A percentile compares a stretch with the other conserved stretches of the same genome.
Evolutionary conservation across 2,797 vertebrate species (phyloP).

Genomic region (Scyliorhinus canicula): DNA sequence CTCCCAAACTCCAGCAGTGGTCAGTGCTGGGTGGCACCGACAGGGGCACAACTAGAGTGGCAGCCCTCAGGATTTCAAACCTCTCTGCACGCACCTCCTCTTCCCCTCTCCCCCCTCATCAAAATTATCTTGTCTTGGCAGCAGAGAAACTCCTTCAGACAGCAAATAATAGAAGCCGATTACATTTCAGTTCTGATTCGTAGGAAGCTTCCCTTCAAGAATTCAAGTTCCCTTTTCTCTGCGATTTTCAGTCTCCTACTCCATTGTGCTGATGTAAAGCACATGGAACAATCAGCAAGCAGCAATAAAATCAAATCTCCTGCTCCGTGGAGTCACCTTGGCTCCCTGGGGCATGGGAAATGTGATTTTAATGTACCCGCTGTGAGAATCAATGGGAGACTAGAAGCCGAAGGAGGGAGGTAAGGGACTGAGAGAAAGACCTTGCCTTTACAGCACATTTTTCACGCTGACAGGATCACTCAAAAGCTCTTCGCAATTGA

Average conservation of each 20-base stretch:
- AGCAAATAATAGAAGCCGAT: neutral
- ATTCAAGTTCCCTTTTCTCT: neutral
- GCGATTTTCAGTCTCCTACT: neutral
- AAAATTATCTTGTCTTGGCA: neutral
- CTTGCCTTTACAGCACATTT: neutral
- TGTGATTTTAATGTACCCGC: neutral
- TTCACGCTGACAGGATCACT: neutral
- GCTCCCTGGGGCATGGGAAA: conserved; percentile 33
- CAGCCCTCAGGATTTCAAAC: neutral
- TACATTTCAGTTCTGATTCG: neutral
- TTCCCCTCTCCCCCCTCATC: neutral
- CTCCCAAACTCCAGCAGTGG: neutral
- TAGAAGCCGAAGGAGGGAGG: conserved; percentile 6
- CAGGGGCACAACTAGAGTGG: neutral
- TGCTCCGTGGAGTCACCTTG: conserved; percentile 23
- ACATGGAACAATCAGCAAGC: neutral
- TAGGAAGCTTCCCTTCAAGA: neutral
- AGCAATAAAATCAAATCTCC: neutral
- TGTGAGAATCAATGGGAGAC: neutral
- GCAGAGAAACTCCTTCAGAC: neutral
- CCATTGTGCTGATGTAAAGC: neutral
- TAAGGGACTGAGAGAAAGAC: neutral
- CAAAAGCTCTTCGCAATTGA: neutral
- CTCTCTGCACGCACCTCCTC: no score
- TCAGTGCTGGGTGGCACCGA: neutral